Conservation (phyloP, 2,888 invertebrate genomes). For the Meteorus colon region DNA sequence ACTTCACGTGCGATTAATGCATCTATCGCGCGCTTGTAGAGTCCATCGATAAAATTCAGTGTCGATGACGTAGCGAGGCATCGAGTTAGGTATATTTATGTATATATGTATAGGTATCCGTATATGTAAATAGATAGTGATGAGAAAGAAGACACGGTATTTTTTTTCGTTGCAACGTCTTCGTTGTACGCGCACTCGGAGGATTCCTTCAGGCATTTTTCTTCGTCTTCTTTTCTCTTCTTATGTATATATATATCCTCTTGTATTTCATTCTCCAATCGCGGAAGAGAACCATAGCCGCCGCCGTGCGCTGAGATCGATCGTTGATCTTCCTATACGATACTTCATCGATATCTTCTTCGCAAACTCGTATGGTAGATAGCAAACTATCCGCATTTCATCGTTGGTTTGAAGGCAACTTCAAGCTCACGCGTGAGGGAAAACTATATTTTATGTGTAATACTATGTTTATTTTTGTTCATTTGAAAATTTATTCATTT, state of each 20-base stretch:
- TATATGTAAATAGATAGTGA: slow-evolving; percentile 14
- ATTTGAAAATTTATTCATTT: slow-evolving; percentile 4
- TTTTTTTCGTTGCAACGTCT: slow-evolving; percentile 11
- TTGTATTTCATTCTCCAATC: slow-evolving; percentile 25
- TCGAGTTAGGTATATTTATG: slow-evolving; percentile 10
- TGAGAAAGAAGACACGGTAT: slow-evolving; percentile 20
- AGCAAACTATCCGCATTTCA: slow-evolving; percentile 41
- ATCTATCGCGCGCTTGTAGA: slow-evolving; percentile 56
- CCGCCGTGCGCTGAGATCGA: slow-evolving; percentile 30
- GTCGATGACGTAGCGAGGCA: slow-evolving; percentile 48
- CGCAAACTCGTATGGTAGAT: slow-evolving; percentile 37
- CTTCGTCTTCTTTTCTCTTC: slow-evolving; percentile 19
- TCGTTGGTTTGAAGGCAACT: slow-evolving; percentile 23
- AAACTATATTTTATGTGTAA: neutral
- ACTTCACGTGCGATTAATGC: slow-evolving; percentile 58
- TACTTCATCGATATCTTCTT: slow-evolving; percentile 42
- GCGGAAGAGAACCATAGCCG: slow-evolving; percentile 32
- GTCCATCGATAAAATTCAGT: slow-evolving; percentile 56
- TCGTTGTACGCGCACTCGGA: slow-evolving; percentile 12
- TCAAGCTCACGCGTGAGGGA: slow-evolving; percentile 4
- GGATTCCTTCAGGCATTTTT: slow-evolving; percentile 31
- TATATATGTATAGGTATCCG: neutral
- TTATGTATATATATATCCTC: neutral
- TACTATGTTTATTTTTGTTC: slow-evolving; percentile 9
- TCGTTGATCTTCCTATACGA: slow-evolving; percentile 35